Conservation (phyloP, 1,140 invertebrate genomes). For the Zaprionus nigranus region DNA sequence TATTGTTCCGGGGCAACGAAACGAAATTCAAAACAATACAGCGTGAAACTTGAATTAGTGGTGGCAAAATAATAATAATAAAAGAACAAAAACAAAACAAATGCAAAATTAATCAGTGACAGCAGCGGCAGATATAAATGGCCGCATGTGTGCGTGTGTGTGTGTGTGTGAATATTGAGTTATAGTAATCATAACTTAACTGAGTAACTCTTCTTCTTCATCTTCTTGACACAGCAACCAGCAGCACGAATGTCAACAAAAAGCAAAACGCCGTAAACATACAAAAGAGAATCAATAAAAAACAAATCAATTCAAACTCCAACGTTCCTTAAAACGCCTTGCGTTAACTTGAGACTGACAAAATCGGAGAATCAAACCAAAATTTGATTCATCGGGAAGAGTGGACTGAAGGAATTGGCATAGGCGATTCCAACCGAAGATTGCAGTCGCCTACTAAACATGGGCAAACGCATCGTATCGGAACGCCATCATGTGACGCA, state of each 20-base stretch:
- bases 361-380: not conserved
- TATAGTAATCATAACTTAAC: slow-evolving; percentile 26
- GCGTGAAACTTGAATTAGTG: slow-evolving; percentile 46
- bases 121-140: slow-evolving; percentile 11
- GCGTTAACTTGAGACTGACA: slow-evolving; percentile 44
- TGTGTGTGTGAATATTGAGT: not conserved
- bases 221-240: slow-evolving; percentile 24
- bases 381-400: not conserved
- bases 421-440: slow-evolving; percentile 12
- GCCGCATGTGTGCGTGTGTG: slow-evolving; percentile 1
- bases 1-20: slow-evolving; percentile 31
- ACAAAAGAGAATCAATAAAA: slow-evolving; percentile 60
- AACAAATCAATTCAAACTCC: slow-evolving; percentile 44
- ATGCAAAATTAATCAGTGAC: slow-evolving; percentile 37
- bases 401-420: slow-evolving; percentile 1
- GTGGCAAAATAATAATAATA: slow-evolving; percentile 23
- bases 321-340: slow-evolving; percentile 43
- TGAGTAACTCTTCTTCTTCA: slow-evolving; percentile 35
- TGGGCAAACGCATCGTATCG: slow-evolving; percentile 69
- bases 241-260: slow-evolving; percentile 43
- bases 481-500: slow-evolving; percentile 53
- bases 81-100: slow-evolving; percentile 19
- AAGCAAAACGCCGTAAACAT: slow-evolving; percentile 44
- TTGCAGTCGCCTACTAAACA: slow-evolving; percentile 17
- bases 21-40: slow-evolving; percentile 48